Base-by-base conservation (phyloP, 2,113 vertebrate genomes). In the Balaeniceps rex region DNA sequence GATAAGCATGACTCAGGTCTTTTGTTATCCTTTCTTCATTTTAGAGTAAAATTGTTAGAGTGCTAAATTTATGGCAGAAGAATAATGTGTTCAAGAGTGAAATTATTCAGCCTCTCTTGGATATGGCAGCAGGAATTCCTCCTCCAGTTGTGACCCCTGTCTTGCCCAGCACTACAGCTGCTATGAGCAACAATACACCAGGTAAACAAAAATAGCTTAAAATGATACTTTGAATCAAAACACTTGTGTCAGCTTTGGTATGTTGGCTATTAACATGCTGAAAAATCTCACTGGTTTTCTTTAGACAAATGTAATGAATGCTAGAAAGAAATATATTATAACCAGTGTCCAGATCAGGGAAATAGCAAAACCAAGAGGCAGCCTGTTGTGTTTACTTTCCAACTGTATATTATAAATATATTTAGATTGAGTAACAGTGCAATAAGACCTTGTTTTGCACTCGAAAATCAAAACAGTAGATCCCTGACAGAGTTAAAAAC, bases 31-130 rank as follows among this genome's bases (percentile, higher is more conserved):
- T 95, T 93, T 88, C 84, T 88, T 94, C 34, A 47, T 97, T 97
- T 47, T 97, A 99, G 99, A 99, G 99, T 98, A 99, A 99, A 98
- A 99, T 99, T 66, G 99, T 99, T 86, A 98, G 99, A 97, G 99
- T 99, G 29, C 98, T 99, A 71, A 99, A 99, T 95, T 98, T 99
- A 38, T 99, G 99, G 99, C 99, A 99, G 98, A 99, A 99, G 98
- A 99, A 99, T 95, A 99, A 98, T 2, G 99, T 99, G 36, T 99
- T 99, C 96, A 99, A 99, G 97, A 99, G 99, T 94, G 99, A 99
- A 98, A 99, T 99, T 96, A 99, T 99, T 90, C 99, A 99, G 96
- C 99, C 99, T 83, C 98, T 99, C 65, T 77, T 99, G 98, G 99
- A 99, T 92, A 99, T 99, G 99, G 99, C 99, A 40, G 99, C 99